These are phyloP conservation scores for Ischnura elegans DNA, from an alignment of 2,888 invertebrate species.

Conservation along the genomic window DNA sequence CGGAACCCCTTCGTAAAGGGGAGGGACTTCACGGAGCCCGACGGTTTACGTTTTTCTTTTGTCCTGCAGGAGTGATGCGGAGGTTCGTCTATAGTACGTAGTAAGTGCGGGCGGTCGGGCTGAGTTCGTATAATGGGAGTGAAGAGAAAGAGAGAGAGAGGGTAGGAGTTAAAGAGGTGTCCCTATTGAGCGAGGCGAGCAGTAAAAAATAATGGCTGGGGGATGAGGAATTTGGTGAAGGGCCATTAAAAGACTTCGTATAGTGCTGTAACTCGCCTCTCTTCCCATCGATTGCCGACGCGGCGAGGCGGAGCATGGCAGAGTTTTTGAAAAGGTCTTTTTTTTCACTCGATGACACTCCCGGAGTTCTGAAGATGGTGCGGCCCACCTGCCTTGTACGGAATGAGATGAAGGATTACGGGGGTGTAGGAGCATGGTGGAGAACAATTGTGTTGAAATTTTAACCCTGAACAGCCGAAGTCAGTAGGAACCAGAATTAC, in stretches of 20 bases:
- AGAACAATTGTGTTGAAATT: too few relatives aligned
- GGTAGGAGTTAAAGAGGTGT: background rate
- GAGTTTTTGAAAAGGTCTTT: background rate
- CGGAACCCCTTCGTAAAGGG: background rate
- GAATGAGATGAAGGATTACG: background rate
- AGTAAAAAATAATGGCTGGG: conserved; percentile 28
- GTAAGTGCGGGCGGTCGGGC: background rate
- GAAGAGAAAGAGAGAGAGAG: background rate
- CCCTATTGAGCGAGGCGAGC: background rate
- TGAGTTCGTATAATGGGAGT: background rate
- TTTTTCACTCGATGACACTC: conserved; percentile 17
- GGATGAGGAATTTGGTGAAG: background rate
- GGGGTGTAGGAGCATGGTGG: background rate
- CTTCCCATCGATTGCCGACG: background rate
- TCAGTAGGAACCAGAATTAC: too few relatives aligned
- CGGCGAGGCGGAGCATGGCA: background rate
- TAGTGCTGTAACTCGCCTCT: background rate
- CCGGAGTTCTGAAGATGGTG: background rate
- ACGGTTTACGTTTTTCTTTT: conserved; percentile 24
- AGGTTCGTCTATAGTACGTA: background rate
- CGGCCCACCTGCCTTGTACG: background rate
- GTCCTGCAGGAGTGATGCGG: background rate
- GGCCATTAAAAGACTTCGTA: conserved; percentile 29
- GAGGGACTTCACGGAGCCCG: background rate
- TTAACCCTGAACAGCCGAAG: too few relatives aligned